These are phyloP conservation scores for Mylabris sibirica DNA, from an alignment of 2,888 invertebrate species.

Conservation along the genomic window DNA sequence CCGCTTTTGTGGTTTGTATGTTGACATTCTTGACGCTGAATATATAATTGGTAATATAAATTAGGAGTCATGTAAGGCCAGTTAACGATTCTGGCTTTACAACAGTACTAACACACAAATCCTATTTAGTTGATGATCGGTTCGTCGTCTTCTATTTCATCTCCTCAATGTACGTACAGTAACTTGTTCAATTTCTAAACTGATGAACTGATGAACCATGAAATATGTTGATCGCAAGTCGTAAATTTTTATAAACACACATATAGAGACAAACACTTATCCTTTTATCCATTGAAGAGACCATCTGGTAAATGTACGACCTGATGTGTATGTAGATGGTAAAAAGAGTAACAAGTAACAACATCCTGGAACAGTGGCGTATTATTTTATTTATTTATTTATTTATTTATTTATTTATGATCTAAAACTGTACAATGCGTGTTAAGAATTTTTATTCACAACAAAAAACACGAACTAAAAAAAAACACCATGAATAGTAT, in stretches of 20 bases:
- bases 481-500: not conserved
- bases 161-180: constrained; percentile 10
- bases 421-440: not conserved
- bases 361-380: constrained; percentile 7
- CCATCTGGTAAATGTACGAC: constrained; percentile 10
- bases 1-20: constrained; percentile 26
- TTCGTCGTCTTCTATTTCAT: constrained; percentile 19
- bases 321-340: not conserved
- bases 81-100: constrained; percentile 26
- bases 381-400: not conserved
- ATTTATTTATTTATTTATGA: constrained; percentile 1
- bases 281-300: constrained; percentile 7
- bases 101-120: not conserved
- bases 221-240: constrained; percentile 27
- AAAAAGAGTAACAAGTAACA: not conserved
- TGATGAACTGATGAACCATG: constrained; percentile 29
- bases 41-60: constrained; percentile 34
- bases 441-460: not conserved
- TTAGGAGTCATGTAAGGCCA: constrained; percentile 33
- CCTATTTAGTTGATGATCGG: constrained; percentile 8
- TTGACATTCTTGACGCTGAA: constrained; percentile 35
- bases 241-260: constrained; percentile 25
- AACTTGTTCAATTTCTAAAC: constrained; percentile 9
- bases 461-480: not conserved
- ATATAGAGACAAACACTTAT: constrained; percentile 1